Conservation (phyloP, 1,140 invertebrate genomes). For the Leptopilina clavipes region DNA sequence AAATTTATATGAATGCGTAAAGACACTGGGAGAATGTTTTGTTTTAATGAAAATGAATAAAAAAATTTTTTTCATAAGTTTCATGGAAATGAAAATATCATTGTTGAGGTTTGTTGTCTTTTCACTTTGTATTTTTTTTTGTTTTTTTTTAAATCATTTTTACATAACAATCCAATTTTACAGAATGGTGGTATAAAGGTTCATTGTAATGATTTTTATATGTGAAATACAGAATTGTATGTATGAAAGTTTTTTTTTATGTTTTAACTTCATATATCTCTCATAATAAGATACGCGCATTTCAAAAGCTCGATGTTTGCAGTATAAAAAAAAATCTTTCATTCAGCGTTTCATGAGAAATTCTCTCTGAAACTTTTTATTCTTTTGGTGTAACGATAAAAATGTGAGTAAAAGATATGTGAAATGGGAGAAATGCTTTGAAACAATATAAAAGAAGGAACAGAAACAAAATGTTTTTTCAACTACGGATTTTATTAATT, state of each 20-base stretch:
- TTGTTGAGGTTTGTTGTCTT: no score
- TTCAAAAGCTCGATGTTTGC: slow-evolving; percentile 2
- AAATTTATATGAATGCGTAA: background rate
- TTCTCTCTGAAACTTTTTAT: slow-evolving; percentile 6
- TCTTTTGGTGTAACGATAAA: background rate
- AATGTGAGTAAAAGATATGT: slow-evolving; percentile 2
- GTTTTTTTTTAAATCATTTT: background rate
- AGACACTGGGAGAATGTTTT: background rate
- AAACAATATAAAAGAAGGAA: background rate
- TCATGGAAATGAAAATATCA: background rate
- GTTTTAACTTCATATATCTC: background rate
- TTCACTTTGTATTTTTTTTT: no score
- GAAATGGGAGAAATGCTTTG: background rate
- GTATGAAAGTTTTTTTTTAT: background rate
- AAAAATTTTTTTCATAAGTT: background rate
- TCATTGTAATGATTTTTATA: slow-evolving; percentile 5
- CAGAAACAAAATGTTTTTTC: no score
- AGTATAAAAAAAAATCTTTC: slow-evolving; percentile 24
- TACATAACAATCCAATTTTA: slow-evolving; percentile 11
- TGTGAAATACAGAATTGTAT: slow-evolving; percentile 2
- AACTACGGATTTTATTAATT: no score
- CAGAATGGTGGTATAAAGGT: background rate
- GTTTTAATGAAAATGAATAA: background rate
- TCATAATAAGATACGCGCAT: slow-evolving; percentile 2
- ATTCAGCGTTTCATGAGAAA: slow-evolving; percentile 5